Evolutionary conservation across 2,797 vertebrate genomes (phyloP).

Genomic region (Rallus crepitans): DNA sequence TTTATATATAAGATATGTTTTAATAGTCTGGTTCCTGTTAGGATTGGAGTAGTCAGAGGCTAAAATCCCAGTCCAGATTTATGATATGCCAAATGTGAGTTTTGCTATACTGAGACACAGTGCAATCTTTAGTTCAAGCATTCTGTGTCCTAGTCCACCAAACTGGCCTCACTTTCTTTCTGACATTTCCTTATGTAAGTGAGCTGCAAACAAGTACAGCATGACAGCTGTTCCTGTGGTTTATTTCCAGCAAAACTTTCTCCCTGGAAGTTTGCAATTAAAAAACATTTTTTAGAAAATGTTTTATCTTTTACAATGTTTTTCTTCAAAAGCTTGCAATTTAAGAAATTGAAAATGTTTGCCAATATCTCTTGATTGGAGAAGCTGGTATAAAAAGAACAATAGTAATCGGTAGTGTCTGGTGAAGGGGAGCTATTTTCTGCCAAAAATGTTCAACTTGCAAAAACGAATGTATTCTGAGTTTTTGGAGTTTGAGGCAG

Average conservation of each 20-base stretch:
- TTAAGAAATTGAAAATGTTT: not conserved
- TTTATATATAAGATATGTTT: not conserved
- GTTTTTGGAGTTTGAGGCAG: not conserved
- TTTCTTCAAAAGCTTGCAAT: not conserved
- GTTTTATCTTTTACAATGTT: not conserved
- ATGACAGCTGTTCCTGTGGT: not conserved
- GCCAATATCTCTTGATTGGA: not conserved
- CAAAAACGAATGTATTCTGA: not conserved
- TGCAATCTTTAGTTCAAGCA: not conserved
- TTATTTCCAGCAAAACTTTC: not conserved
- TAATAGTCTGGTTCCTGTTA: not conserved
- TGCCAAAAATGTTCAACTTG: not conserved
- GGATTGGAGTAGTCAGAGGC: not conserved
- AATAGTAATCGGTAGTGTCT: not conserved
- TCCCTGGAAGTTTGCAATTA: not conserved
- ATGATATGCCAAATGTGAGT: not conserved
- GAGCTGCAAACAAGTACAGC: not conserved
- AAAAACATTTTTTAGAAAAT: not conserved
- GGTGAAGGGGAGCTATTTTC: not conserved
- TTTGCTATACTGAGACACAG: not conserved
- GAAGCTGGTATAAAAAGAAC: not conserved
- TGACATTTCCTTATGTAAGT: not conserved
- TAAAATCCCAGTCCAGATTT: not conserved
- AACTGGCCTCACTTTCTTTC: not conserved
- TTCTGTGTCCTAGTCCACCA: not conserved